Evolutionary conservation across 2,113 vertebrate species (phyloP), one percentile per base, ranked within the genome.

Genomic region (Grallaria varia): DNA sequence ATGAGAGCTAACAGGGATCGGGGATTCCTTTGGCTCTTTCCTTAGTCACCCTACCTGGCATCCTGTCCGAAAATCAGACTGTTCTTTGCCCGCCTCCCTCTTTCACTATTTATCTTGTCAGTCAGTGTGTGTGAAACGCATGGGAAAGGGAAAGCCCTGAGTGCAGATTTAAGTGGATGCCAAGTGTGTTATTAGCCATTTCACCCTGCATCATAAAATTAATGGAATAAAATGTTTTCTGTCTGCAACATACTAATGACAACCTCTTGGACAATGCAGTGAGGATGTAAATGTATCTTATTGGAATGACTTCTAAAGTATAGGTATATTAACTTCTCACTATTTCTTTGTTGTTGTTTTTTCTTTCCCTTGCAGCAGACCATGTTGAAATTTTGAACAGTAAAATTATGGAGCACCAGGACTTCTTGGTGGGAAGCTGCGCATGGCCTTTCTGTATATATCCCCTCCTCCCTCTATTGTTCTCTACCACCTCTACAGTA

Each of bases 401-500:
- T 90, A 98, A 98, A 97, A 98, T 98, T 67, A 96, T 92, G 96
- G 98, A 99, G 95, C 98, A 99, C 97, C 99, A 98, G 97, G 98
- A 98, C 97, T 94, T 97, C 95, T 98, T 98, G 88, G 95, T 98
- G 98, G 98, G 99, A 98, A 98, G 98, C 97, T 98, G 97, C 94
- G 90, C 98, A 96, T 97, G 99, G 98, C 98, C 98, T 98, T 98
- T 98, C 95, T 98, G 98, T 93, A 95, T 95, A 95, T 98, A 97
- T 92, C 71, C 84, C 82, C 79, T 94, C 93, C 67, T 97, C 97
- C 94, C 92, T 94, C 91, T 98, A 45, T 98, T 97, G 31, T 99
- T 98, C 92, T 98, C 98, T 98, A 98, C 98, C 87, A 98, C 98
- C 90, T 98, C 98, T 97, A 98, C 99, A 98, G 98, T 99, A 98